These are phyloP conservation scores for Tragopan temminckii DNA, from an alignment of 2,797 vertebrate genomes.

Conservation along the genomic window DNA sequence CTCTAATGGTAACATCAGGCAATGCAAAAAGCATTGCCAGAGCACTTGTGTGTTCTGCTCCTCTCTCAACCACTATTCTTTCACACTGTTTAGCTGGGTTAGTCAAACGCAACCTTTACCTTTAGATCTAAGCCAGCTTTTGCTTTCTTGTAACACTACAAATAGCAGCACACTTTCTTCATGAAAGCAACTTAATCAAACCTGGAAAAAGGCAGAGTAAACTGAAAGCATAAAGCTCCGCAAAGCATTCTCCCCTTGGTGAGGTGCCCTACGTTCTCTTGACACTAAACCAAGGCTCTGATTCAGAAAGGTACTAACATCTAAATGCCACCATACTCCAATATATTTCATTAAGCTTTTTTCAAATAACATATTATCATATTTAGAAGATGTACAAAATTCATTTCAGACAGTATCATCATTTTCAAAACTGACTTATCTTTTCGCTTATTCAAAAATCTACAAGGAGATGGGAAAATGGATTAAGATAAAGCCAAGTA, in stretches of 20 bases:
- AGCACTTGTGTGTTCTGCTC: not conserved
- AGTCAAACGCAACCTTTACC: not conserved
- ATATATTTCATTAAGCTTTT: not conserved
- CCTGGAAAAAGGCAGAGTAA: not conserved
- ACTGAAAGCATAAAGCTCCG: not conserved
- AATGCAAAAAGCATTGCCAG: not conserved
- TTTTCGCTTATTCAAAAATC: not conserved
- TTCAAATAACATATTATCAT: not conserved
- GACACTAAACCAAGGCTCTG: not conserved
- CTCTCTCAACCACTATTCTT: not conserved
- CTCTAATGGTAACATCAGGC: not conserved
- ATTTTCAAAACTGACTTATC: not conserved
- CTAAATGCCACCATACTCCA: not conserved
- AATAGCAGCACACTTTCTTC: not conserved
- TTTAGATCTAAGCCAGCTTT: not conserved
- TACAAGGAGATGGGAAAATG: not conserved
- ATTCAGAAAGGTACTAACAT: not conserved
- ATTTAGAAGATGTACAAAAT: not conserved
- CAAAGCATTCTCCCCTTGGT: not conserved
- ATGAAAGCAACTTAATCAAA: not conserved
- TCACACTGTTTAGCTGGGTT: not conserved
- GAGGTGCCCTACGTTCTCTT: not conserved
- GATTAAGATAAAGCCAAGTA: conserved; percentile 1
- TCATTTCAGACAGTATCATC: not conserved
- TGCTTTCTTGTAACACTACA: not conserved